phyloP scores from a whole-genome alignment of 2,113 vertebrate genomes.

The Pelusios castaneus region DNA sequence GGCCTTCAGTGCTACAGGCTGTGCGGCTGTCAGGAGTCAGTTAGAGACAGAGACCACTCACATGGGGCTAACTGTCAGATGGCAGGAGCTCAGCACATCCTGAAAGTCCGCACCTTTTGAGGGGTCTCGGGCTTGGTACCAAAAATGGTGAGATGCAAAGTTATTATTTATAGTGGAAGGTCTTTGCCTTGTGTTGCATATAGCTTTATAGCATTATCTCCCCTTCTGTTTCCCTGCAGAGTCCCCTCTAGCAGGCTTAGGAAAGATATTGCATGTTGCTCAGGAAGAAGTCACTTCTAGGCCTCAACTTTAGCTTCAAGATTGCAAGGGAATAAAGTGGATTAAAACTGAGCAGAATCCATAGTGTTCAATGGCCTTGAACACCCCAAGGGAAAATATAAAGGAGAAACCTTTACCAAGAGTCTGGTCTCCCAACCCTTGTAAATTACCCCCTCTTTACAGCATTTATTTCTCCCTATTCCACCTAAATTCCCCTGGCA shows the following conservation, averaged over 20 bases:
- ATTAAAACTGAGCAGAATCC: background rate
- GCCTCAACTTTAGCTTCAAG: background rate
- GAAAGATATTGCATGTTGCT: fast-evolving
- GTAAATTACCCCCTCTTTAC: background rate
- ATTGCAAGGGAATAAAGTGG: background rate
- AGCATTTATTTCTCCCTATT: background rate
- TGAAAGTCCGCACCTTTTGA: background rate
- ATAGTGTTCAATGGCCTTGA: background rate
- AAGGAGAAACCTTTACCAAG: background rate
- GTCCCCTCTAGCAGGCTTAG: background rate
- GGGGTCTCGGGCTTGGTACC: background rate
- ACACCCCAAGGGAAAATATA: background rate
- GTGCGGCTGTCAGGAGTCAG: background rate
- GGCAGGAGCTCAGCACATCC: background rate
- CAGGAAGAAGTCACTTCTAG: background rate
- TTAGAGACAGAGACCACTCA: background rate
- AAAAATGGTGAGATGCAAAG: background rate
- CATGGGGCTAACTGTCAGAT: background rate
- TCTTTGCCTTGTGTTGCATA: background rate
- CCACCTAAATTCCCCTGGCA: background rate
- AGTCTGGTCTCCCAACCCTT: background rate
- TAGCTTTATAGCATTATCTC: background rate
- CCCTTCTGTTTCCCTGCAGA: background rate
- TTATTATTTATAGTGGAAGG: background rate
- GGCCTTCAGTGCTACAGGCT: background rate